These are phyloP conservation scores for Parnassius orleans DNA, from an alignment of 2,888 invertebrate species.

Conservation along the genomic window DNA sequence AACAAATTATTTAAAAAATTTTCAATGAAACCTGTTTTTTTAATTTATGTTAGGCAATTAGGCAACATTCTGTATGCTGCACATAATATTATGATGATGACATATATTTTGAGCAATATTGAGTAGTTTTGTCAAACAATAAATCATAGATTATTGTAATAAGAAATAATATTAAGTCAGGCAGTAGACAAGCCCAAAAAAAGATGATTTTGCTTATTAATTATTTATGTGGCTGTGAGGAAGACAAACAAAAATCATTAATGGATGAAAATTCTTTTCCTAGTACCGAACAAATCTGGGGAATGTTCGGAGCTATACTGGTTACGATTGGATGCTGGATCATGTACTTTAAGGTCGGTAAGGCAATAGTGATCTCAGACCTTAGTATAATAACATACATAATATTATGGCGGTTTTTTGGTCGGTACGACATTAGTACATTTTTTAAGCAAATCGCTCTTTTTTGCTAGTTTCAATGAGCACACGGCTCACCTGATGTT, in stretches of 20 bases:
- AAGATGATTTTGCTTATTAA: slow-evolving; percentile 6
- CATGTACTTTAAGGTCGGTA: slow-evolving; percentile 51
- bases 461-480: no score
- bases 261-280: slow-evolving; percentile 50
- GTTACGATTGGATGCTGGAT: slow-evolving; percentile 56
- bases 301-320: slow-evolving; percentile 61
- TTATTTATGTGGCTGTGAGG: slow-evolving; percentile 59
- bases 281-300: slow-evolving; percentile 60
- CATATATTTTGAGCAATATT: neutral
- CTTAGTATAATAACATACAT: no score
- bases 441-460: no score
- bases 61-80: no score
- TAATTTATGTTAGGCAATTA: no score
- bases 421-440: no score
- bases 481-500: no score
- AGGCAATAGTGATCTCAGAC: neutral
- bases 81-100: neutral
- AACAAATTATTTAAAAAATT: no score
- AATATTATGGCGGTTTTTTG: no score
- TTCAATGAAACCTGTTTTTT: no score
- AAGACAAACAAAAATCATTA: slow-evolving; percentile 38
- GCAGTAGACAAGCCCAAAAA: neutral
- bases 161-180: neutral
- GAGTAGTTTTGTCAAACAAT: neutral
- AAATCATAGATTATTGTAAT: neutral